These are phyloP conservation scores for Litoditis marina DNA, from an alignment of 2,888 invertebrate species.

Conservation along the genomic window DNA sequence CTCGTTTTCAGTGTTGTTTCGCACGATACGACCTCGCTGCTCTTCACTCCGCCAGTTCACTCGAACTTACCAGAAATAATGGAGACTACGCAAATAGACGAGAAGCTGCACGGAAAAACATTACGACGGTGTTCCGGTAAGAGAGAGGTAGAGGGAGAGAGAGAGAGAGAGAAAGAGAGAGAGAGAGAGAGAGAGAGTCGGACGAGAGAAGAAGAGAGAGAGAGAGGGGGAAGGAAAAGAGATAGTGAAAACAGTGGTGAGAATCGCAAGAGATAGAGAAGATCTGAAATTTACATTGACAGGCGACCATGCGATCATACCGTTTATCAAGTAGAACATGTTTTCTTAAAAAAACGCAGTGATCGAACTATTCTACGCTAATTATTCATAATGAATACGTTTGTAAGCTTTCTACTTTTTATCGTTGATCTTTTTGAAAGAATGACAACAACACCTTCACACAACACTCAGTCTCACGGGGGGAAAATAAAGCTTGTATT, in stretches of 20 bases:
- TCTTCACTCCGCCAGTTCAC: constrained; percentile 27
- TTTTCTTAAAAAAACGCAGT: too few species aligned
- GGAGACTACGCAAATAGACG: constrained; percentile 2
- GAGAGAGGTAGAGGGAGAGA: constrained; percentile 5
- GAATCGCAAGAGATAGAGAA: not conserved
- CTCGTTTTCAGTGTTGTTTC: not conserved
- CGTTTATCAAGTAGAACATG: too few species aligned
- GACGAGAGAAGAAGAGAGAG: constrained; percentile 5
- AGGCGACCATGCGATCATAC: too few species aligned
- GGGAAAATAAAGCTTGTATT: too few species aligned
- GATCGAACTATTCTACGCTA: too few species aligned
- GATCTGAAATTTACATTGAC: constrained; percentile 5
- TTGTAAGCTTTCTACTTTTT: not conserved
- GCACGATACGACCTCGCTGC: constrained; percentile 16
- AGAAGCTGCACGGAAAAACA: not conserved
- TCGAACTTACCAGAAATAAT: constrained; percentile 29
- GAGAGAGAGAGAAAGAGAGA: not conserved
- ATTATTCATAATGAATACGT: too few species aligned
- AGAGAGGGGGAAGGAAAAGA: not conserved
- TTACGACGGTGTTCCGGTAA: not conserved
- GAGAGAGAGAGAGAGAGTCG: not conserved
- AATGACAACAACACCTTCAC: too few species aligned
- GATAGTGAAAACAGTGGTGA: constrained; percentile 21
- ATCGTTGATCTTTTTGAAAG: too few species aligned
- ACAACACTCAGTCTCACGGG: too few species aligned